Conservation (phyloP, 2,797 vertebrate genomes). For the Sylvilagus floridanus region DNA sequence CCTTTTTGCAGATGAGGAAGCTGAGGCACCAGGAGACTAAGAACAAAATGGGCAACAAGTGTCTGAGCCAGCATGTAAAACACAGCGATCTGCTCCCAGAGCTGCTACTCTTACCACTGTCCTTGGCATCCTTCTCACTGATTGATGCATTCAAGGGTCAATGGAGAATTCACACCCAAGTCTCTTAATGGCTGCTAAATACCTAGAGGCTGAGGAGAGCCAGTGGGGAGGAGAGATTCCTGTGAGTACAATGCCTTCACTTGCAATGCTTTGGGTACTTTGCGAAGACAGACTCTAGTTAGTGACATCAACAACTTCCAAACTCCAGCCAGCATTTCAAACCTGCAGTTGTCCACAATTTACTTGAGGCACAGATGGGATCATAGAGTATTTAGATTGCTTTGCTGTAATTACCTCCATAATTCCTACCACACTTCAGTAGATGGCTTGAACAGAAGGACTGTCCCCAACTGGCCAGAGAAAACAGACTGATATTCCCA, state of each 20-base stretch:
- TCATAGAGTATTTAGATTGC: neutral
- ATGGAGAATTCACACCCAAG: neutral
- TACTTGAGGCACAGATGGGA: neutral
- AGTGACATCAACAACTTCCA: neutral
- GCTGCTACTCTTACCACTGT: accelerated
- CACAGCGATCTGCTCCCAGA: neutral
- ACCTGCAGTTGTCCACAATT: neutral
- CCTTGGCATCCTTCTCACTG: neutral
- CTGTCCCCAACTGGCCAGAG: neutral
- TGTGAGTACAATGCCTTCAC: no score
- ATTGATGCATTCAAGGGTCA: neutral
- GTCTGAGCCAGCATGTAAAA: neutral
- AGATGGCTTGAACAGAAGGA: neutral
- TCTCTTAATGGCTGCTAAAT: neutral
- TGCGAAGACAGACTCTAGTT: neutral
- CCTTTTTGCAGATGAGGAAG: neutral
- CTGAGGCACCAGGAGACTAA: neutral
- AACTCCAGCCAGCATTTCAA: neutral
- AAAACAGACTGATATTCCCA: neutral
- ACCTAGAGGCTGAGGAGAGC: neutral
- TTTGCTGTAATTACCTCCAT: neutral
- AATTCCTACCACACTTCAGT: neutral
- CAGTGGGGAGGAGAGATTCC: neutral
- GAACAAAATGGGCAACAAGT: neutral
- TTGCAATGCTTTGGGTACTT: neutral